phyloP scores from a whole-genome alignment of 1,140 invertebrate genomes.

The Trichoplusia ni region DNA sequence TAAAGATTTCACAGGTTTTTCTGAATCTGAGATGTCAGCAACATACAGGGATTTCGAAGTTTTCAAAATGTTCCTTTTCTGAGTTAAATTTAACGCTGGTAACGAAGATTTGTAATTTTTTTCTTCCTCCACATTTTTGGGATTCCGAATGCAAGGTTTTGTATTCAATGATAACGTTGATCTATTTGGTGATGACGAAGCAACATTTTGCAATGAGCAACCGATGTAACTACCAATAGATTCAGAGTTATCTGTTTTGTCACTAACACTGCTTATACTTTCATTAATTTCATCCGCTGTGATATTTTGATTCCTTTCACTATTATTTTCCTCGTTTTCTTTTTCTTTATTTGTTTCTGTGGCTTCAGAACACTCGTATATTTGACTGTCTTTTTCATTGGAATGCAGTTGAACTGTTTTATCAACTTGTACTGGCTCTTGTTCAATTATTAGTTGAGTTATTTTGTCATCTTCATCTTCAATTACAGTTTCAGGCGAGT shows the following conservation, averaged over 20 bases:
- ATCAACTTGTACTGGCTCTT: too few species aligned
- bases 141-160: not conserved
- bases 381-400: not conserved
- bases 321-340: too few species aligned
- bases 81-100: conserved; percentile 37
- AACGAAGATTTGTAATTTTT: conserved; percentile 47
- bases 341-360: not conserved
- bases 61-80: conserved; percentile 43
- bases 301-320: too few species aligned
- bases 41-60: conserved; percentile 43
- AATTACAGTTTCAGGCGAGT: not conserved
- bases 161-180: not conserved
- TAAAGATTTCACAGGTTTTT: conserved; percentile 47
- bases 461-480: not conserved
- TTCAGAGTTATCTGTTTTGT: too few species aligned
- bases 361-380: not conserved
- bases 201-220: too few species aligned
- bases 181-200: not conserved
- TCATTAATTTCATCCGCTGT: too few species aligned
- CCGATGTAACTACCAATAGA: too few species aligned
- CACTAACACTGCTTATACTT: too few species aligned
- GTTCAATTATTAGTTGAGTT: not conserved
- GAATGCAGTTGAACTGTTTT: too few species aligned
- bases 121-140: not conserved
- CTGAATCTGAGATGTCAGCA: conserved; percentile 27